Percentiles rank a stretch among this genome's conserved stretches.
These are phyloP conservation scores for Chascanopsetta lugubris DNA, from an alignment of 2,113 vertebrate genomes.

Conservation along the genomic window DNA sequence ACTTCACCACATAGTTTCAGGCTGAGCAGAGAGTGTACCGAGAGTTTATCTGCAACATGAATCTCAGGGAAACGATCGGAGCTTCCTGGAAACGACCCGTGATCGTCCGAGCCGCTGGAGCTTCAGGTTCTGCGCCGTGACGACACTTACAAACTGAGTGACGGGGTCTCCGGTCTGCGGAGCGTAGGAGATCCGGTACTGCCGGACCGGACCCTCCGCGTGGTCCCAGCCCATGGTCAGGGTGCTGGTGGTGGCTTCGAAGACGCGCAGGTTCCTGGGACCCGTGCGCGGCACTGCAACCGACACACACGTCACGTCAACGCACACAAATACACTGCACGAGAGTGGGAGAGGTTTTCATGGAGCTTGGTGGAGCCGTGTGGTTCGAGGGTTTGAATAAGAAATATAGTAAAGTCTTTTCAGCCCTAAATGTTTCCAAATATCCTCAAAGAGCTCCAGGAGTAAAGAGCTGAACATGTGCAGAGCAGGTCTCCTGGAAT, in stretches of 20 bases:
- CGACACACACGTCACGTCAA: neutral
- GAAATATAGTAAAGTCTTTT: too few species aligned
- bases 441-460: too few species aligned
- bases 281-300: constrained; percentile 89
- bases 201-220: constrained; percentile 92
- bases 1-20: constrained; percentile 41
- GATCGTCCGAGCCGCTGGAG: too few species aligned
- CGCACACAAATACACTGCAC: too few species aligned
- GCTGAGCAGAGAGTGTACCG: neutral
- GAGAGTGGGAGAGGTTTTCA: too few species aligned
- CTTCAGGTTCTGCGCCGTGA: neutral
- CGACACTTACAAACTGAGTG: constrained; percentile 90
- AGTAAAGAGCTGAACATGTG: too few species aligned
- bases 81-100: neutral
- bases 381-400: too few species aligned
- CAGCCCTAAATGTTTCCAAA: too few species aligned
- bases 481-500: too few species aligned
- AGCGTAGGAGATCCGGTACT: constrained; percentile 91
- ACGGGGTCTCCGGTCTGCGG: constrained; percentile 90
- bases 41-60: neutral
- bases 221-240: constrained; percentile 95
- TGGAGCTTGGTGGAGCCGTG: too few species aligned
- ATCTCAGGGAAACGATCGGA: neutral
- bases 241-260: constrained; percentile 91
- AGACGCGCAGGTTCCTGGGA: constrained; percentile 92